Evolutionary conservation across 2,113 vertebrate species (phyloP).

Genomic region (Archilochus colubris): DNA sequence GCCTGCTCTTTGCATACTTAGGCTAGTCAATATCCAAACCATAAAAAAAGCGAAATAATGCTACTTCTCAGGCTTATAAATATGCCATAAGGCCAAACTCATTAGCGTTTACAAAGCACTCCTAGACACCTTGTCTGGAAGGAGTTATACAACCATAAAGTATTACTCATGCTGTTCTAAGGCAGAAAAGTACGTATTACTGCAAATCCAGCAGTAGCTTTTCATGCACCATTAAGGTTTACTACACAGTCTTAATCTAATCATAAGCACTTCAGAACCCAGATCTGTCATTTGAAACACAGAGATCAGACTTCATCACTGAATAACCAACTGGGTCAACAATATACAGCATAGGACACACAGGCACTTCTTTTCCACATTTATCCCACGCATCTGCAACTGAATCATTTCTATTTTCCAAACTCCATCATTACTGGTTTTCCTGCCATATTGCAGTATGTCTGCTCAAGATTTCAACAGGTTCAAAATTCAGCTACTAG

Average conservation of each 20-base stretch:
- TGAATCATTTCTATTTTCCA: neutral
- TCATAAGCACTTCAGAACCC: conserved; percentile 64
- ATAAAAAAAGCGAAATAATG: conserved; percentile 1
- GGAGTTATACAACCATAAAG: conserved; percentile 55
- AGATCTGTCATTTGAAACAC: conserved; percentile 46
- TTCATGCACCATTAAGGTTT: conserved; percentile 63
- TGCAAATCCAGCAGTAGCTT: conserved; percentile 60
- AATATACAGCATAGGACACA: neutral
- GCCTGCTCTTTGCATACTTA: neutral
- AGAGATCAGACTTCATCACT: conserved; percentile 23
- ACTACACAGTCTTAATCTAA: conserved; percentile 57
- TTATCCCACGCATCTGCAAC: neutral
- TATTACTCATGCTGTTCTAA: conserved; percentile 53
- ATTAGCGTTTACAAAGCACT: conserved; percentile 56
- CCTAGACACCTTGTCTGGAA: conserved; percentile 45
- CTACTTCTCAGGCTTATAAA: conserved; percentile 45
- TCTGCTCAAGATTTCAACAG: neutral
- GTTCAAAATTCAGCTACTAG: neutral
- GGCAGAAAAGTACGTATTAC: conserved; percentile 51
- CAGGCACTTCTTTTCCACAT: neutral
- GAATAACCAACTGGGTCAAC: conserved; percentile 56
- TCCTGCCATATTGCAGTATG: neutral
- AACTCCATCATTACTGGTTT: neutral
- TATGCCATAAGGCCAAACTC: conserved; percentile 49
- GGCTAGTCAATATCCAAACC: conserved; percentile 15